Base-by-base conservation (phyloP, 2,113 vertebrate genomes). In the Hemiprocne comata region DNA sequence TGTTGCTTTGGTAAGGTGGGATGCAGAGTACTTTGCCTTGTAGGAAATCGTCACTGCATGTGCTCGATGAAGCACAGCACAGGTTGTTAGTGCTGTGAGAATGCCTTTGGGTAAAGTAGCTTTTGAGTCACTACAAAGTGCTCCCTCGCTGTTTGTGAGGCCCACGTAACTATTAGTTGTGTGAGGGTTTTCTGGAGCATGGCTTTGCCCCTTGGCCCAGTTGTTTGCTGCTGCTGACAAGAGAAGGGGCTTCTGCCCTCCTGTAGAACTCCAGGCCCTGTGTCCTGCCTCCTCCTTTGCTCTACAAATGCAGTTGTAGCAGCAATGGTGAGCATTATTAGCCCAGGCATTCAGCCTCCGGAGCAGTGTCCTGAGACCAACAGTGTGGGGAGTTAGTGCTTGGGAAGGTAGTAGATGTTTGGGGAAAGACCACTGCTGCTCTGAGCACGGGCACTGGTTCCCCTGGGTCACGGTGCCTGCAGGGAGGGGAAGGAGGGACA, bases 371-470 rank as follows among this genome's bases (percentile, higher is more conserved):
- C 26, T 17, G 50, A 16, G 33, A 4, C 13, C 4, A 8, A 6
- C 16, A 17, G 7, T 0, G 0, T 5, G 34, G 31, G 57, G 33
- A 51, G 7, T 1, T 40, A n/a, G 31, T 0, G 0, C 44, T 54
- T 1, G 1, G 54, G 51, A 25, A 54, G 75, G 50, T 5, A 7
- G 31, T 17, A 14, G 31, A 17, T 23, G 6, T 40, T 20, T 1
- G 4, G 29, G 14, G 31, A 74, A 24, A 50, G 54, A 60, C 11
- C 29, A 1, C 20, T 46, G 38, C 44, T 75, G 48, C 19, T 42
- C 51, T 21, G 64, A 20, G 34, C n/a, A 0, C 1, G 4, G 20
- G 50, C 17, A 16, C 62, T 2, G 6, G 19, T 42, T 74, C 28
- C 48, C 40, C 17, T 18, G 70, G 40, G 17, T 33, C 1, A 1